A percentile compares a stretch with the other conserved stretches of the same genome.
Conservation (phyloP, 2,113 vertebrate genomes). For the Orycteropus afer region DNA sequence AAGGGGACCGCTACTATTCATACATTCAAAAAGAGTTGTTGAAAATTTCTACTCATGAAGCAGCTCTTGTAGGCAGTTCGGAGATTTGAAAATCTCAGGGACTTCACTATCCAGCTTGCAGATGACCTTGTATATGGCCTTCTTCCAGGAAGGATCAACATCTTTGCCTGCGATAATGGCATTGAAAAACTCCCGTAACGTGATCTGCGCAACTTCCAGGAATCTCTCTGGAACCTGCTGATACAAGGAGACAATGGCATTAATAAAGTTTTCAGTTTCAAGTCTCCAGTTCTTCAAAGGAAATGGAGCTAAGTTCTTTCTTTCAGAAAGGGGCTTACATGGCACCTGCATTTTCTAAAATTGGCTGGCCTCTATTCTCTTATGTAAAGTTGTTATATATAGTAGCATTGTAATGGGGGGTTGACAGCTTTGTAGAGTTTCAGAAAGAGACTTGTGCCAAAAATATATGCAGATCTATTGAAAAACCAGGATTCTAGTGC, state of each 20-base stretch:
- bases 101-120: conserved; percentile 99
- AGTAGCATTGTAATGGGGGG: conserved; percentile 86
- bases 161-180: conserved; percentile 99
- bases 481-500: not conserved
- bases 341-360: conserved; percentile 90
- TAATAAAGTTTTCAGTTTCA: conserved; percentile 94
- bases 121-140: conserved; percentile 99
- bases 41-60: conserved; percentile 96
- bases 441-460: conserved; percentile 79
- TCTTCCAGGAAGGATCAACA: conserved; percentile 99
- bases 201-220: conserved; percentile 99
- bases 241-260: conserved; percentile 91
- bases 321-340: conserved; percentile 87
- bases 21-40: conserved; percentile 90
- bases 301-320: conserved; percentile 87
- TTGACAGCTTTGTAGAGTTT: conserved; percentile 82
- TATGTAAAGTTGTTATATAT: conserved; percentile 90
- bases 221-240: conserved; percentile 98
- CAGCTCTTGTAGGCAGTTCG: conserved; percentile 99
- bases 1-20: conserved; percentile 87
- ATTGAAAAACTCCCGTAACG: conserved; percentile 99
- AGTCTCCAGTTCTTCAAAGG: conserved; percentile 91
- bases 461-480: conserved; percentile 70
- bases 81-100: conserved; percentile 99
- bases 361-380: conserved; percentile 87